phyloP scores from a whole-genome alignment of 1,140 invertebrate genomes.

The Thrips palmi region DNA sequence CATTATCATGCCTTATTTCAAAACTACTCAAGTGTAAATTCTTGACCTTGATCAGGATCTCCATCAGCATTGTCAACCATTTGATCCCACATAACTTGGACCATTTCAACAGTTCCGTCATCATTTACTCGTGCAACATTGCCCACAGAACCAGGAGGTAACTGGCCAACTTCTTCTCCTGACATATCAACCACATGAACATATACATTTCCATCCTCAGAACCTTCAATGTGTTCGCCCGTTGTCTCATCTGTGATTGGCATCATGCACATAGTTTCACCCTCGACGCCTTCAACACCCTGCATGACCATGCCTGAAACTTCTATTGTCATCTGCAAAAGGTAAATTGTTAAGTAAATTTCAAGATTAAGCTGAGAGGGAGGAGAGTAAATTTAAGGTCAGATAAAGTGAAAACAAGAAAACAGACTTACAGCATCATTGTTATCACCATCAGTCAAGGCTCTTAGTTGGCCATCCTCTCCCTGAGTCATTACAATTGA shows the following conservation, averaged over 20 bases:
- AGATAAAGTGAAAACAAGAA: too few relatives aligned
- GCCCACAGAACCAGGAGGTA: conserved; percentile 13
- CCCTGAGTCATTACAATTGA: neutral
- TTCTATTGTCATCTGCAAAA: conserved; percentile 16
- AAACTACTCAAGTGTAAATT: too few relatives aligned
- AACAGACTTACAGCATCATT: conserved; percentile 11
- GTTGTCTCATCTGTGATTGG: conserved; percentile 4
- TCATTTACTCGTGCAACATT: conserved; percentile 17
- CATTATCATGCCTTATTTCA: too few relatives aligned
- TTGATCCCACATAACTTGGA: conserved; percentile 19
- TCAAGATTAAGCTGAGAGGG: too few relatives aligned
- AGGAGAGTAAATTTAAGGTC: too few relatives aligned
- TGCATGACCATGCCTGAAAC: conserved; percentile 14
- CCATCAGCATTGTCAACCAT: too few relatives aligned
- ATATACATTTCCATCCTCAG: conserved; percentile 18
- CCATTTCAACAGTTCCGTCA: conserved; percentile 19
- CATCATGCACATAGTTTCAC: neutral
- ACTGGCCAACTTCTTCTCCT: conserved; percentile 7
- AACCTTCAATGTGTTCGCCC: conserved; percentile 1
- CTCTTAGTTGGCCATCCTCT: conserved; percentile 7
- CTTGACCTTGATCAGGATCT: too few relatives aligned
- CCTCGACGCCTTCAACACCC: conserved; percentile 13
- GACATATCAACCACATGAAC: conserved; percentile 17
- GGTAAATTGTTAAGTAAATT: conserved; percentile 15
- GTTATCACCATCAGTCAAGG: conserved; percentile 1